phyloP scores from a whole-genome alignment of 2,113 vertebrate genomes.

The Hemiprocne comata region DNA sequence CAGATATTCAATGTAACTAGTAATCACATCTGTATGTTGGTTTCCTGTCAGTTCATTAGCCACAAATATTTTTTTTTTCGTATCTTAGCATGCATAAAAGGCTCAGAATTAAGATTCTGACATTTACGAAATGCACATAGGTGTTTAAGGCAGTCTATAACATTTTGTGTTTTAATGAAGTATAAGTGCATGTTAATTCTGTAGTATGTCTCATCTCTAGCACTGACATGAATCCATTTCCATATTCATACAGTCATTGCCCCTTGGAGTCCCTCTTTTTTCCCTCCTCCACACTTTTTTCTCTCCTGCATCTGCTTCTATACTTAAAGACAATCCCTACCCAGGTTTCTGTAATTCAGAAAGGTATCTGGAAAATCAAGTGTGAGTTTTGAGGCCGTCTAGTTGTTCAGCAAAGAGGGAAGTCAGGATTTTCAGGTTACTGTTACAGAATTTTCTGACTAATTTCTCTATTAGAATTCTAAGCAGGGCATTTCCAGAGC shows the following conservation, averaged over 20 bases:
- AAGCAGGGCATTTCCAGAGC: background rate
- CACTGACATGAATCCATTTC: background rate
- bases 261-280: background rate
- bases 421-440: background rate
- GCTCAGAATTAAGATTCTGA: background rate
- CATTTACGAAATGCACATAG: background rate
- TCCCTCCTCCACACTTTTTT: background rate
- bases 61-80: background rate
- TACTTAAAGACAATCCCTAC: background rate
- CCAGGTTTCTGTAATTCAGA: background rate
- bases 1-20: background rate
- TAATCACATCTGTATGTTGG: background rate
- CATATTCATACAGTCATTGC: background rate
- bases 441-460: background rate
- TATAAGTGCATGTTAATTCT: background rate
- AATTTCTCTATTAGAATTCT: background rate
- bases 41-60: background rate
- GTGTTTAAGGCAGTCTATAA: background rate
- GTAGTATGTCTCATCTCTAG: background rate
- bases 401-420: background rate
- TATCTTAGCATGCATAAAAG: background rate
- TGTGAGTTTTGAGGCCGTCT: background rate
- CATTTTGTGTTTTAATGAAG: background rate
- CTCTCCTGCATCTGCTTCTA: background rate
- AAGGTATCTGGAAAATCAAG: background rate